Evolutionary conservation across 2,888 invertebrate genomes (phyloP).

Genomic region (Amitus sp.): DNA sequence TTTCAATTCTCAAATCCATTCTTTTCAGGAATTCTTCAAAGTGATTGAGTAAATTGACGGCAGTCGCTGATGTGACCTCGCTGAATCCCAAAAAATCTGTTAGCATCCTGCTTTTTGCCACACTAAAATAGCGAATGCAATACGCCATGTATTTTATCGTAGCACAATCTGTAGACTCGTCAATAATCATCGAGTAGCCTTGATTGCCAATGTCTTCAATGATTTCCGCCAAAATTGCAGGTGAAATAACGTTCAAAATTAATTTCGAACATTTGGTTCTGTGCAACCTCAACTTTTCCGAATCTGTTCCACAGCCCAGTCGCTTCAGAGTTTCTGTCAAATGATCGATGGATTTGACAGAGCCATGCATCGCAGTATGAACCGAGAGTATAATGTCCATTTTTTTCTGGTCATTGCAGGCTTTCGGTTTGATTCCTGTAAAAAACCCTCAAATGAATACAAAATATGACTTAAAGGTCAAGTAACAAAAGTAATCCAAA

Average conservation of each 20-base stretch:
- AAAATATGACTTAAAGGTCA: too few relatives aligned
- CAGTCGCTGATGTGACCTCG: background rate
- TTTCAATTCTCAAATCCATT: background rate
- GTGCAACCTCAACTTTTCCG: conserved; percentile 23
- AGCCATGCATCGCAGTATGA: conserved; percentile 23
- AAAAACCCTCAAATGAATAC: too few relatives aligned
- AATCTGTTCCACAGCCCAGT: conserved; percentile 4
- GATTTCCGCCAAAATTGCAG: conserved; percentile 22
- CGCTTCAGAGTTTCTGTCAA: conserved; percentile 20
- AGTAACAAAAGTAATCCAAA: too few relatives aligned
- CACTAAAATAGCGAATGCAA: conserved; percentile 39
- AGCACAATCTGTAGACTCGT: conserved; percentile 36
- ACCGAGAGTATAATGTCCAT: conserved; percentile 19
- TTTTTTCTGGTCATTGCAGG: conserved; percentile 2
- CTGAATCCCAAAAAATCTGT: conserved; percentile 28
- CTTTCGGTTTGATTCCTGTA: background rate
- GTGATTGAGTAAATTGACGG: background rate
- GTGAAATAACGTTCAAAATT: conserved; percentile 27
- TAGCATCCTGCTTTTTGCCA: conserved; percentile 16
- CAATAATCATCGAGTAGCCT: conserved; percentile 31
- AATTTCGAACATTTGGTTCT: conserved; percentile 33
- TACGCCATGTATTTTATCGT: conserved; percentile 31
- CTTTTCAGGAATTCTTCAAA: background rate
- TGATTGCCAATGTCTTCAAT: conserved; percentile 22
- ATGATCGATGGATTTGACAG: conserved; percentile 23